These are phyloP conservation scores for Mormyrops boulengeri DNA, from an alignment of 2,797 vertebrate species.

Conservation along the genomic window DNA sequence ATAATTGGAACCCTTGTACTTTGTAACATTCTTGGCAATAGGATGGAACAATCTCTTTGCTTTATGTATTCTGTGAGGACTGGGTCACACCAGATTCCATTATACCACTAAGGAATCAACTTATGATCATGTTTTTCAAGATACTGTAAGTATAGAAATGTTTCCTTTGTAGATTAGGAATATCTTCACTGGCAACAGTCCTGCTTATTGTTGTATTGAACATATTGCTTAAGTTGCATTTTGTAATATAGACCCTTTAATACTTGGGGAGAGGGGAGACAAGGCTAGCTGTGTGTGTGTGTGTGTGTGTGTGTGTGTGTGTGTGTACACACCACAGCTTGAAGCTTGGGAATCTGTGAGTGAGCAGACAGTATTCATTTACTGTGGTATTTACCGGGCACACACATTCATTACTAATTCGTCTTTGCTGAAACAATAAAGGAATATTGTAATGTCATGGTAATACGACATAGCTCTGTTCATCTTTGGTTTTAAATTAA, in stretches of 20 bases:
- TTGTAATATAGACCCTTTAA: background rate
- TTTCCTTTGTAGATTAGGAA: background rate
- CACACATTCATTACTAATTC: background rate
- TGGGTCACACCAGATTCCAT: background rate
- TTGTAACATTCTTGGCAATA: background rate
- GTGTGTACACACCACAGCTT: background rate
- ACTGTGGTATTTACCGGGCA: background rate
- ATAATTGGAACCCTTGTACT: background rate
- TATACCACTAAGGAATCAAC: background rate
- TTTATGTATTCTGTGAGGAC: slow-evolving; percentile 33
- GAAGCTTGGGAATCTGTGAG: background rate
- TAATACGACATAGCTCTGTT: background rate
- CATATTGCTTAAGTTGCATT: background rate
- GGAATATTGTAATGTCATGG: background rate
- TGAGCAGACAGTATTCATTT: background rate
- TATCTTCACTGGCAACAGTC: background rate
- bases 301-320: background rate
- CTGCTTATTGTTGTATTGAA: background rate
- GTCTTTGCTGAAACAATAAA: background rate
- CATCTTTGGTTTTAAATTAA: background rate
- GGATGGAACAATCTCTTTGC: background rate
- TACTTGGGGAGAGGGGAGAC: background rate
- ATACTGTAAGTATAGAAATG: background rate
- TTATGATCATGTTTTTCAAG: slow-evolving; percentile 6
- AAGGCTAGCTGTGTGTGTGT: background rate